These are phyloP conservation scores for Cyrtonyx montezumae DNA, from an alignment of 2,113 vertebrate species.

Conservation along the genomic window DNA sequence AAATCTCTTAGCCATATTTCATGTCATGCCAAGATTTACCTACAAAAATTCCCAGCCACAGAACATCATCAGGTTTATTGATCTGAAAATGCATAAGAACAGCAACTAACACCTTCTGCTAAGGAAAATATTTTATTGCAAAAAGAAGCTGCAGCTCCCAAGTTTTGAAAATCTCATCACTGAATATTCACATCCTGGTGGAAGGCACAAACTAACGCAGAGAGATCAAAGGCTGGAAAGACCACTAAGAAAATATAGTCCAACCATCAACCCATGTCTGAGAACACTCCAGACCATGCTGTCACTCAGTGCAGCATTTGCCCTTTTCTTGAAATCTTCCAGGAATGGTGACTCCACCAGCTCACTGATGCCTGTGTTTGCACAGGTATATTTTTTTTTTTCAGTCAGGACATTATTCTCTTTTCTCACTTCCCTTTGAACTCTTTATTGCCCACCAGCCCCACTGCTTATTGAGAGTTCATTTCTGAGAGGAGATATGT, in stretches of 20 bases:
- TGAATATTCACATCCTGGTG: neutral
- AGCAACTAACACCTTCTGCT: neutral
- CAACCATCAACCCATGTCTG: too few relatives aligned
- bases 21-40: neutral
- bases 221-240: neutral
- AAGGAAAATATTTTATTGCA: neutral
- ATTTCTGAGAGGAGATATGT: neutral
- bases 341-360: too few relatives aligned
- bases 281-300: too few relatives aligned
- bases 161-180: neutral
- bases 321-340: too few relatives aligned
- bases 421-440: neutral
- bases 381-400: neutral
- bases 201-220: neutral
- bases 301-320: too few relatives aligned
- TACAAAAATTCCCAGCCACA: neutral
- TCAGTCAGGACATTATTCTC: accelerated
- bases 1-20: neutral
- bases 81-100: neutral
- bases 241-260: too few relatives aligned
- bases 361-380: neutral
- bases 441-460: accelerated
- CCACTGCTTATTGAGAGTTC: neutral
- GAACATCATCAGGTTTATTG: neutral
- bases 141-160: neutral